Evolutionary conservation across 2,888 invertebrate genomes (phyloP), one percentile per base, ranked within the genome.

Genomic region (Thymelicus sylvestris): DNA sequence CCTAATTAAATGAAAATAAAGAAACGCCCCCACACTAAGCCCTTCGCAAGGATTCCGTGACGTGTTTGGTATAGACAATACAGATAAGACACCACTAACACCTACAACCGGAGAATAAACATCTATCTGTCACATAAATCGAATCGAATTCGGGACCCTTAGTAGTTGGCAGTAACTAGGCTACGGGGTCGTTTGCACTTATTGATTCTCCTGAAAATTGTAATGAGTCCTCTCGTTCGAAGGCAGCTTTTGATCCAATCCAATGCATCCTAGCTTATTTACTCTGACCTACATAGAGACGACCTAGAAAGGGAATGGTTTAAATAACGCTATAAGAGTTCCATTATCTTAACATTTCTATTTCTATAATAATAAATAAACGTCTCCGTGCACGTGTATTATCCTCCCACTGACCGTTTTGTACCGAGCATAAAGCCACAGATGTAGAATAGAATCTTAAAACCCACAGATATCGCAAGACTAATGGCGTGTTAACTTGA

Each of bases 151-250:
- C 31, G 31, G 31, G 31, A 31, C 31, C 31, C 31, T 31, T 3
- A 3, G 31, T 31, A 31, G 31, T 31, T 31, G 31, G 31, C 5
- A 31, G 19, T 5, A 31, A 31, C 31, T 31, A 31, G 31, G 31
- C 31, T 31, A 31, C 31, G 31, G 41, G 41, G 2, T 10, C 44
- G 3, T 10, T 31, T 10, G 12, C 8, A 44, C 10, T 0, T 44
- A 44, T 44, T 4, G 44, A 44, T 44, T 8, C 10, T 44, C 44
- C 44, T 44, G 12, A 44, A 44, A 44, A 44, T 8, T 12, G 8
- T 44, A 8, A 44, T 44, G 44, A 44, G n/a, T 39, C 60, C 1
- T 60, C 71, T 67, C 6, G 24, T 24, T 66, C 41, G 7, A 61
- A 57, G 50, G 10, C 12, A 12, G 12, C 44, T 12, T 44, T 44